phyloP scores from a whole-genome alignment of 2,797 vertebrate species.

The Megaceryle alcyon region DNA sequence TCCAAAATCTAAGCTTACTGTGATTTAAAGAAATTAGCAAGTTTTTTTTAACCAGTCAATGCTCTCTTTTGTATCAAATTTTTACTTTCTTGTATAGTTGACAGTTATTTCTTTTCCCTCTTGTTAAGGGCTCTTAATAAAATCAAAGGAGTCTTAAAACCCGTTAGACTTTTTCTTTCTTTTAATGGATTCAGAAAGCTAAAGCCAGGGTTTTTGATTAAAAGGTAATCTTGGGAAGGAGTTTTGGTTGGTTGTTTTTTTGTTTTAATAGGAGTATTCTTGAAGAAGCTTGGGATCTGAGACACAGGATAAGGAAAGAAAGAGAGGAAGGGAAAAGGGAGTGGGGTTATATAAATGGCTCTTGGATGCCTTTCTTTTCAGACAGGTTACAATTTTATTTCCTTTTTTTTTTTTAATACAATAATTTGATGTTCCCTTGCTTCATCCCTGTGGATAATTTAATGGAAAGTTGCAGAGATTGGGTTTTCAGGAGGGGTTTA shows the following conservation, averaged over 20 bases:
- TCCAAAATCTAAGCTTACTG: neutral
- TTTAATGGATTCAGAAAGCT: neutral
- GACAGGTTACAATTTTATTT: neutral
- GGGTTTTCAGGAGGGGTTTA: neutral
- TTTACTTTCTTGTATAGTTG: slow-evolving; percentile 4
- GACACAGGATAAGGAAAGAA: accelerated
- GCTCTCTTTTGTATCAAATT: neutral
- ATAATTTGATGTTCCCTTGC: neutral
- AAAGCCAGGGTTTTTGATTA: neutral
- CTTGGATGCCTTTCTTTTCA: neutral
- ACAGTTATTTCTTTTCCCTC: neutral
- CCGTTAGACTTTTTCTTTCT: neutral
- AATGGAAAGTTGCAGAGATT: neutral
- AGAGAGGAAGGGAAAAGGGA: neutral
- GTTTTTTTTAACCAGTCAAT: neutral
- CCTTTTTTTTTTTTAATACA: neutral
- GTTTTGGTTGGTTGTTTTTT: neutral
- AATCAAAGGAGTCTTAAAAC: neutral
- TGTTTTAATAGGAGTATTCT: neutral
- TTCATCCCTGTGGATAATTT: neutral
- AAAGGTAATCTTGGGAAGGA: neutral
- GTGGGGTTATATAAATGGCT: neutral
- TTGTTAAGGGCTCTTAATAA: neutral
- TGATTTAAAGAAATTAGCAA: neutral
- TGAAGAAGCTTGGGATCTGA: neutral